Evolutionary conservation across 2,888 invertebrate genomes (phyloP).

Genomic region (Metallyticus violacea): DNA sequence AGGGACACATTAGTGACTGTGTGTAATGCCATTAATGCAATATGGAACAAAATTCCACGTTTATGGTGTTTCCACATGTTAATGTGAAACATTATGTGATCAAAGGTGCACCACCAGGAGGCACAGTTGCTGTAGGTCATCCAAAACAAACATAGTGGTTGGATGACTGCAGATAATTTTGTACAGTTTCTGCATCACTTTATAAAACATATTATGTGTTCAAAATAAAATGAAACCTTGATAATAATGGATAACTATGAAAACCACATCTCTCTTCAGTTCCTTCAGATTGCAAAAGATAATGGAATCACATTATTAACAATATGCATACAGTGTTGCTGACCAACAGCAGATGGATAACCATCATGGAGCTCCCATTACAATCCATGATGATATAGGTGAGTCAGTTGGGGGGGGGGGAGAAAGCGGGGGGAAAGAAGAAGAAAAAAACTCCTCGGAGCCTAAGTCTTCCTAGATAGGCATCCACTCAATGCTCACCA

Average conservation of each 20-base stretch:
- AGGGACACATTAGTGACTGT: slow-evolving; percentile 37
- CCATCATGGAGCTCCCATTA: slow-evolving; percentile 39
- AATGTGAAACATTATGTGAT: neutral
- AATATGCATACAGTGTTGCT: slow-evolving; percentile 38
- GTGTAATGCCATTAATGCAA: slow-evolving; percentile 29
- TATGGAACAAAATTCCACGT: slow-evolving; percentile 32
- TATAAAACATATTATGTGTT: slow-evolving; percentile 24
- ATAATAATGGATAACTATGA: slow-evolving; percentile 37
- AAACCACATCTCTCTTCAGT: slow-evolving; percentile 33
- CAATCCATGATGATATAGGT: slow-evolving; percentile 36
- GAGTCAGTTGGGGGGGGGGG: slow-evolving; percentile 6
- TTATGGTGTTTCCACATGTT: slow-evolving; percentile 33
- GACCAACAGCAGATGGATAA: slow-evolving; percentile 38
- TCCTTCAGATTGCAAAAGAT: slow-evolving; percentile 39
- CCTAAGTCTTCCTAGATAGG: no score
- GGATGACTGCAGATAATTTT: slow-evolving; percentile 33
- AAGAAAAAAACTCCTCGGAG: no score
- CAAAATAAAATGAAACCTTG: slow-evolving; percentile 30
- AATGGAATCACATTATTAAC: slow-evolving; percentile 42
- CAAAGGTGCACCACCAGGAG: neutral
- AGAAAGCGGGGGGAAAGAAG: no score
- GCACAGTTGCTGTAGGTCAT: no score
- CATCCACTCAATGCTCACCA: no score
- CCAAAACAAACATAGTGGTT: slow-evolving; percentile 27
- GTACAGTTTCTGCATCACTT: slow-evolving; percentile 35